These are phyloP conservation scores for Aleadryas rufinucha DNA, from an alignment of 2,113 vertebrate genomes.

Conservation along the genomic window DNA sequence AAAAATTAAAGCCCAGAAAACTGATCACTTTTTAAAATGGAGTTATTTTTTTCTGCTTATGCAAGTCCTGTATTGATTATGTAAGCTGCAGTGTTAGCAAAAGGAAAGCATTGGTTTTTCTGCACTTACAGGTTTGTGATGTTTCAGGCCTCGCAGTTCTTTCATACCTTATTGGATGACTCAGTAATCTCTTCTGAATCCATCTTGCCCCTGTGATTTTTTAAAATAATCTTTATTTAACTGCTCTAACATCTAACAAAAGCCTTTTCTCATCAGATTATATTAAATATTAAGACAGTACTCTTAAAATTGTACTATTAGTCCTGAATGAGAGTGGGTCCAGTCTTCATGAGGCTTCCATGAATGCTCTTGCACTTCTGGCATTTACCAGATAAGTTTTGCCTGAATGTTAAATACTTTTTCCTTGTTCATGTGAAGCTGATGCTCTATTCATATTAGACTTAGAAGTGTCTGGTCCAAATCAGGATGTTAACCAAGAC, in stretches of 20 bases:
- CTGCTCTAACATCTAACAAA: background rate
- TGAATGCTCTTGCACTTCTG: background rate
- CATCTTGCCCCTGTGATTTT: background rate
- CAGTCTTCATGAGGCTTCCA: background rate
- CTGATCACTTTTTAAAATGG: background rate
- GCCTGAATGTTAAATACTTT: background rate
- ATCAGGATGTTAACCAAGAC: background rate
- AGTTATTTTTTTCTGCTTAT: background rate
- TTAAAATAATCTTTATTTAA: background rate
- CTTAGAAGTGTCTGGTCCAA: background rate
- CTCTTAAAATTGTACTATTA: background rate
- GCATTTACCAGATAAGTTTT: background rate
- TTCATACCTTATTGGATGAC: background rate
- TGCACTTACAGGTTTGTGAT: background rate
- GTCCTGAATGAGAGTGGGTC: background rate
- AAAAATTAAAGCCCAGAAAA: background rate
- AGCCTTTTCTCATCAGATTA: background rate
- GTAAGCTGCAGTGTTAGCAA: background rate
- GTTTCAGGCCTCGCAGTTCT: background rate
- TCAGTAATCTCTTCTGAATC: background rate
- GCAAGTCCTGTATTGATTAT: background rate
- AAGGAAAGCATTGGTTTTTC: background rate
- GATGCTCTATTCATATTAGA: background rate
- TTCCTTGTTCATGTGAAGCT: background rate
- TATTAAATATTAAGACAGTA: background rate